phyloP scores from a whole-genome alignment of 1,140 invertebrate genomes.

The Stenopsyche tienmushanensis region DNA sequence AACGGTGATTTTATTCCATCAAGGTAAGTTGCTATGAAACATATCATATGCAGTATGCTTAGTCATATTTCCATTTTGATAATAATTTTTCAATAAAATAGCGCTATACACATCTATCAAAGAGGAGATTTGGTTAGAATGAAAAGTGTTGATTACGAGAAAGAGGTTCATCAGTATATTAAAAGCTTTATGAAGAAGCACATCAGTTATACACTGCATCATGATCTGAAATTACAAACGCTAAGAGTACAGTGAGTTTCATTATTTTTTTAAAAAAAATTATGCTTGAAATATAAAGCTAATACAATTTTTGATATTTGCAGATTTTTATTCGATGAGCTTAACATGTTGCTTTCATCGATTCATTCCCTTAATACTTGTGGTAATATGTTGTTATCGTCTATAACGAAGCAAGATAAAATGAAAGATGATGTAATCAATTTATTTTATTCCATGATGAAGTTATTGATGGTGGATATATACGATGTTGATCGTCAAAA shows the following conservation, averaged over 20 bases:
- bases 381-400: constrained; percentile 1
- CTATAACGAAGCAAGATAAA: not conserved
- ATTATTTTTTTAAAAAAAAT: not conserved
- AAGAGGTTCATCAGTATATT: not conserved
- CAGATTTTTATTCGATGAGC: constrained; percentile 1
- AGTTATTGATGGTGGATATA: not conserved
- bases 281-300: not conserved
- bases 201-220: not conserved
- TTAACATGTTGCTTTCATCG: not conserved
- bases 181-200: constrained; percentile 10
- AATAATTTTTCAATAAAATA: no score
- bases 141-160: not conserved
- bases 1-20: no score
- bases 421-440: constrained; percentile 5
- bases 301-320: constrained; percentile 1
- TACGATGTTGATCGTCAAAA: not conserved
- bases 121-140: no score
- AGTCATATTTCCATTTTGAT: no score
- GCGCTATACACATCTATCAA: no score
- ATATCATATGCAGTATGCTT: no score
- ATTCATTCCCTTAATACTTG: not conserved
- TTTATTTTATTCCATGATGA: constrained; percentile 1
- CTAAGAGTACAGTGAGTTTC: constrained; percentile 1
- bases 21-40: no score
- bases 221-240: constrained; percentile 7